A percentile compares a stretch with the other conserved stretches of the same genome.
Evolutionary conservation across 2,113 vertebrate species (phyloP).

Genomic region (Globicephala melas): DNA sequence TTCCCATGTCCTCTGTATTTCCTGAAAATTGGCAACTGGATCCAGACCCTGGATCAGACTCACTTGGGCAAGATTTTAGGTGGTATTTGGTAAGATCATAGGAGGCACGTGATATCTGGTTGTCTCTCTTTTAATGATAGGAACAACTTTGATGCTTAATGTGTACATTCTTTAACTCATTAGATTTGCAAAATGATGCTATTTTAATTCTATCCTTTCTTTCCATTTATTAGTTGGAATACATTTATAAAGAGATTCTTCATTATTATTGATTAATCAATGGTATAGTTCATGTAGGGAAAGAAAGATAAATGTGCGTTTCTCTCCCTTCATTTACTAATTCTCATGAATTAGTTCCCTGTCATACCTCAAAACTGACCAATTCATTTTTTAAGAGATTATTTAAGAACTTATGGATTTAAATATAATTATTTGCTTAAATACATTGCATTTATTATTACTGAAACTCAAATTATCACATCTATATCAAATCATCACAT

Average conservation of each 20-base stretch:
- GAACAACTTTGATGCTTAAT: background rate
- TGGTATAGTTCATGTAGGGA: background rate
- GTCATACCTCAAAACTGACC: background rate
- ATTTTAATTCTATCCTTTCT: background rate
- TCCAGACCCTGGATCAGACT: background rate
- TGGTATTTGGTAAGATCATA: background rate
- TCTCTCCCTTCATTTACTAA: slow-evolving; percentile 26
- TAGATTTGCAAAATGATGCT: background rate
- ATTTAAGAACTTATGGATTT: background rate
- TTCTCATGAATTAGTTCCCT: slow-evolving; percentile 11
- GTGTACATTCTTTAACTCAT: background rate
- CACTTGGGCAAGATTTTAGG: background rate
- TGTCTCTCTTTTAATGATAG: background rate
- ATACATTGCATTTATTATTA: background rate
- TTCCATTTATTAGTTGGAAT: background rate
- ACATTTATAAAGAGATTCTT: background rate
- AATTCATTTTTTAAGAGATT: background rate
- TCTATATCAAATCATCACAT: background rate
- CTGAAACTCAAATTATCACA: background rate
- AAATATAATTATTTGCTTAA: slow-evolving; percentile 17
- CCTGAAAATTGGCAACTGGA: background rate
- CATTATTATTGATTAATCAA: background rate
- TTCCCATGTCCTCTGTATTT: background rate
- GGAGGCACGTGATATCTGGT: background rate
- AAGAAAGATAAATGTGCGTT: background rate